phyloP scores from a whole-genome alignment of 2,113 vertebrate species.

The Tursiops truncatus region DNA sequence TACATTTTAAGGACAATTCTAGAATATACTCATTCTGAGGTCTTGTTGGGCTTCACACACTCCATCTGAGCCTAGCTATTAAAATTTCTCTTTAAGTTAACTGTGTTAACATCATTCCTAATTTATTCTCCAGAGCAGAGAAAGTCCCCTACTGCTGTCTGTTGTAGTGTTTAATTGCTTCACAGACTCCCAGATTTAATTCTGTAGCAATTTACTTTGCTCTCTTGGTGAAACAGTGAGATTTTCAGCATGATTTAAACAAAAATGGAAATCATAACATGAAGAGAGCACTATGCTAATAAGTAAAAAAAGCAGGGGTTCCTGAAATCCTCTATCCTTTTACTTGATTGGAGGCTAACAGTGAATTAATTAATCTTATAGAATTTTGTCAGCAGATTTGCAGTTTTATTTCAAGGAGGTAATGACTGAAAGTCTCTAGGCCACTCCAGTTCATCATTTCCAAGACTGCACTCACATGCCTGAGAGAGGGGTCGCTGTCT shows the following conservation, averaged over 20 bases:
- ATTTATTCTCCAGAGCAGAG: slow-evolving; percentile 47
- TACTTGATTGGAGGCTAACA: neutral
- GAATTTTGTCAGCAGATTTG: neutral
- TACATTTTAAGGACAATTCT: neutral
- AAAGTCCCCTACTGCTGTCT: slow-evolving; percentile 23
- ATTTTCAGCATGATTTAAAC: slow-evolving; percentile 49
- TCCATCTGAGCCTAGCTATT: neutral
- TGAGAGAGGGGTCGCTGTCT: neutral
- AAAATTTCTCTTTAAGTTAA: slow-evolving; percentile 59
- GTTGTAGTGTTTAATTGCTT: slow-evolving; percentile 66
- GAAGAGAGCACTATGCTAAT: slow-evolving; percentile 1
- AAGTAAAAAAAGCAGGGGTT: neutral
- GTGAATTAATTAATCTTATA: neutral
- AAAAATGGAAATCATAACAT: slow-evolving; percentile 51
- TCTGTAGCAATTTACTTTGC: slow-evolving; percentile 52
- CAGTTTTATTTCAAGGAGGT: neutral
- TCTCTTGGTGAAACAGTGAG: slow-evolving; percentile 15
- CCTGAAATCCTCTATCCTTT: neutral
- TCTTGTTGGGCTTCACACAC: neutral
- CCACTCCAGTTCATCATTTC: neutral
- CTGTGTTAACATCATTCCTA: slow-evolving; percentile 45
- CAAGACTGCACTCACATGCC: neutral
- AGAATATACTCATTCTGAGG: neutral
- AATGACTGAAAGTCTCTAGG: neutral
- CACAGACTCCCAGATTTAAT: slow-evolving; percentile 40